Conservation (phyloP, 2,797 vertebrate species). For the Cossypha niveicapilla region DNA sequence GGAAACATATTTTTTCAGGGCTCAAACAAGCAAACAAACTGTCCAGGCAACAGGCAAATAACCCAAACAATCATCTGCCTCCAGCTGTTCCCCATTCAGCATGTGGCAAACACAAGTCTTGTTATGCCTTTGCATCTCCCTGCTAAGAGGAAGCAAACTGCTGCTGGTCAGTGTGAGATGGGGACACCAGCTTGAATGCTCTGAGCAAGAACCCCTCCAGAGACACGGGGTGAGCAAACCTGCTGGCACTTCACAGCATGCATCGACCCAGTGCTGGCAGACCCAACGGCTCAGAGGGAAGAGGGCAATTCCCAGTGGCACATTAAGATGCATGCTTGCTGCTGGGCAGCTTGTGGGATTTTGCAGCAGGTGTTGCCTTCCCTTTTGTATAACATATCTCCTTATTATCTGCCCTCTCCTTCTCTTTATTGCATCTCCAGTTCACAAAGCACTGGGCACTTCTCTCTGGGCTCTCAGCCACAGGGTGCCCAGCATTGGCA, state of each 20-base stretch:
- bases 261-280: fast-evolving
- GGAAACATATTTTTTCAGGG: constrained; percentile 43
- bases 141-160: background rate
- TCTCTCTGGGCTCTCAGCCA: background rate
- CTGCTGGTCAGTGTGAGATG: background rate
- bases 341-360: background rate
- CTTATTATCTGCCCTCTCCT: background rate
- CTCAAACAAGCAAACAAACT: constrained; percentile 35
- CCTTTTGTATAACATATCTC: background rate
- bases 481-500: background rate
- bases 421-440: background rate
- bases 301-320: background rate
- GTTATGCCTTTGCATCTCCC: background rate
- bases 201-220: background rate
- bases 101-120: background rate
- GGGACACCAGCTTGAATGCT: background rate
- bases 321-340: background rate
- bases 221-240: background rate
- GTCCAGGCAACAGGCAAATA: constrained; percentile 48
- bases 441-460: background rate
- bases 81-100: constrained; percentile 55
- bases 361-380: background rate
- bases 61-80: constrained; percentile 49
- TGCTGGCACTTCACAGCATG: background rate
- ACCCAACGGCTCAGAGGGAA: background rate